Evolutionary conservation across 2,113 vertebrate genomes (phyloP).

Genomic region (Pelecanoides urinatrix): DNA sequence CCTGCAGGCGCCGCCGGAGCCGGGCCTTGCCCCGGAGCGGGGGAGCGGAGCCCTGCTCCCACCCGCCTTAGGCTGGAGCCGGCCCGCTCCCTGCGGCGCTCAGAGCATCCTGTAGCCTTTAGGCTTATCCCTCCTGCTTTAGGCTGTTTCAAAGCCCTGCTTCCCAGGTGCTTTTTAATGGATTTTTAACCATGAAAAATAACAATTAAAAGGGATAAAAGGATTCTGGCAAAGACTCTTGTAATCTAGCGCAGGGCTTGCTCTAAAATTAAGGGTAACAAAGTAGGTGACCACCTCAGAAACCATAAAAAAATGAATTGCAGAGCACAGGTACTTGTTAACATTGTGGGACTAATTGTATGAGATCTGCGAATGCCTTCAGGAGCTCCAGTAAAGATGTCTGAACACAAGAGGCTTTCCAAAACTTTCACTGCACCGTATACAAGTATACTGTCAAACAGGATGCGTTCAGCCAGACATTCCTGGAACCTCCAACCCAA

Average conservation of each 20-base stretch:
- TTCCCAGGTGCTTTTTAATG: neutral
- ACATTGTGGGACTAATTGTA: fast-evolving
- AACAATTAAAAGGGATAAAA: neutral
- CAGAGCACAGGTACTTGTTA: neutral
- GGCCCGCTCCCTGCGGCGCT: fast-evolving
- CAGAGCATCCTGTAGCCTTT: fast-evolving
- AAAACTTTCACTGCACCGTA: fast-evolving
- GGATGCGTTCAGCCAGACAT: neutral
- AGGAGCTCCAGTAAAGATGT: too few relatives aligned
- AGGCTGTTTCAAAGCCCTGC: neutral
- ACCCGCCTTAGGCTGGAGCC: fast-evolving
- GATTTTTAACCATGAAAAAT: neutral
- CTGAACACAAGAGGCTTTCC: too few relatives aligned
- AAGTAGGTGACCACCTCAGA: neutral
- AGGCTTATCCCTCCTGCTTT: neutral
- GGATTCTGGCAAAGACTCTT: too few relatives aligned
- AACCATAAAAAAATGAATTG: neutral
- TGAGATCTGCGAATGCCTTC: fast-evolving
- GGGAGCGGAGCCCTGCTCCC: too few relatives aligned
- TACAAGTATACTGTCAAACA: fast-evolving
- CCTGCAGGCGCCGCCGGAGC: too few relatives aligned
- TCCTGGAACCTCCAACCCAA: neutral
- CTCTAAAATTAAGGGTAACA: neutral
- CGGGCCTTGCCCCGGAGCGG: too few relatives aligned
- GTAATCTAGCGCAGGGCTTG: neutral